A percentile compares a stretch with the other conserved stretches of the same genome.
Evolutionary conservation across 2,113 vertebrate genomes (phyloP).

Genomic region (cattle (Bos taurus)): DNA sequence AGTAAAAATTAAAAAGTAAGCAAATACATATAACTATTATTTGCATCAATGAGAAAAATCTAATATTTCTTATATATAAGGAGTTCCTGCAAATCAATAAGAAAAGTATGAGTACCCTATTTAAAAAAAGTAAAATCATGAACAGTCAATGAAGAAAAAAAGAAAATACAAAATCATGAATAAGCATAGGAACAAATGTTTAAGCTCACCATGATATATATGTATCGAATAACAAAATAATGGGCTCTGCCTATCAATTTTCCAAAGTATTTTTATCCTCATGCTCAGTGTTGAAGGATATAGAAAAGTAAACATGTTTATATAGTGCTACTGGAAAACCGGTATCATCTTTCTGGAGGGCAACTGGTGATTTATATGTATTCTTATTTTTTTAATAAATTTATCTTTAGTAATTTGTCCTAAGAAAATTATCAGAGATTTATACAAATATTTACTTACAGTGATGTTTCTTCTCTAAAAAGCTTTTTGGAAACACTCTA

Average conservation of each 20-base stretch:
- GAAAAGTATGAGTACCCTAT: neutral
- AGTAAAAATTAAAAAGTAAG: neutral
- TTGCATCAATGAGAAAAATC: neutral
- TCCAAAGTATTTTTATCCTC: neutral
- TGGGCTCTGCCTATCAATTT: neutral
- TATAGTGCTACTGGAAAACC: neutral
- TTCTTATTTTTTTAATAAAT: neutral
- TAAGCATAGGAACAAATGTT: neutral
- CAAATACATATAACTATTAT: neutral
- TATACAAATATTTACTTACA: neutral
- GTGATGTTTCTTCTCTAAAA: neutral
- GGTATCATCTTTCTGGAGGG: neutral
- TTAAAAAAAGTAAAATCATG: neutral
- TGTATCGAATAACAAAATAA: neutral
- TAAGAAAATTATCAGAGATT: constrained; percentile 13
- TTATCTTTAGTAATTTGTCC: neutral
- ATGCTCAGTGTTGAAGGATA: neutral
- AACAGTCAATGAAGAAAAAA: neutral
- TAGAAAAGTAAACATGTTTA: neutral
- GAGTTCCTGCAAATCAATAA: neutral
- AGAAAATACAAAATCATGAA: neutral
- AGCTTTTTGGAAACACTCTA: neutral
- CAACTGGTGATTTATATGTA: neutral
- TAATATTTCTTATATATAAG: neutral
- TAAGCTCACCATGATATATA: neutral